Base-by-base conservation (phyloP, 2,888 invertebrate genomes). In the Ennomos quercinarius region DNA sequence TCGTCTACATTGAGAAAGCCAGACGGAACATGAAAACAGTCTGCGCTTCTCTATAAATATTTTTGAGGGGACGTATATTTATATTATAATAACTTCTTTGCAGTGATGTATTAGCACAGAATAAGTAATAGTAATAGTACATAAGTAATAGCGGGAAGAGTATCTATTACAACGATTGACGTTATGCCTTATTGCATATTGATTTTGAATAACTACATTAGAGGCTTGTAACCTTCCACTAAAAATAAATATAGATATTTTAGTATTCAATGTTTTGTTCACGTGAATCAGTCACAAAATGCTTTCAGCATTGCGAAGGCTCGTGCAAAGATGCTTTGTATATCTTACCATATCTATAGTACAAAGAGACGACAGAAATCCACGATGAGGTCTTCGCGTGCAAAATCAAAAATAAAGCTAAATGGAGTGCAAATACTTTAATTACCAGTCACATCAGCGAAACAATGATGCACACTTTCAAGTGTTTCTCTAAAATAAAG, bases 401-500 rank as follows among this genome's bases (percentile, higher is more conserved):
- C 8, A 11, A 12, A 12, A 11, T 38, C 50, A 27, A 45, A 56
- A 60, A 57, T 39, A 43, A 56, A 38, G 27, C 34, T 48, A 52
- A 51, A 41, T 46, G 12, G 43, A 52, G 42, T 43, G 36, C 47
- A 71, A 70, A 72, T 75, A 51, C 60, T 61, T 61, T 61, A 77
- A 76, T 74, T 70, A 75, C 66, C 68, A 72, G 71, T 71, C 72
- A 70, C 74, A 74, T 73, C 70, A 72, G 67, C 57, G 74, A 72
- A 86, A 89, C 89, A 90, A 89, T 89, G 89, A 89, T 87, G 85
- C 77, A 82, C 83, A 80, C 85, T 84, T 83, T 84, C 84, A 87
- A 90, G 89, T 88, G 86, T 88, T 91, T 89, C 84, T 89, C 90
- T 80, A 91, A 92, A 92, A 91, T 91, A 91, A 91, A 90, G 90